Base-by-base conservation (phyloP, 2,797 vertebrate species). In the Acipenser transmontanus region DNA sequence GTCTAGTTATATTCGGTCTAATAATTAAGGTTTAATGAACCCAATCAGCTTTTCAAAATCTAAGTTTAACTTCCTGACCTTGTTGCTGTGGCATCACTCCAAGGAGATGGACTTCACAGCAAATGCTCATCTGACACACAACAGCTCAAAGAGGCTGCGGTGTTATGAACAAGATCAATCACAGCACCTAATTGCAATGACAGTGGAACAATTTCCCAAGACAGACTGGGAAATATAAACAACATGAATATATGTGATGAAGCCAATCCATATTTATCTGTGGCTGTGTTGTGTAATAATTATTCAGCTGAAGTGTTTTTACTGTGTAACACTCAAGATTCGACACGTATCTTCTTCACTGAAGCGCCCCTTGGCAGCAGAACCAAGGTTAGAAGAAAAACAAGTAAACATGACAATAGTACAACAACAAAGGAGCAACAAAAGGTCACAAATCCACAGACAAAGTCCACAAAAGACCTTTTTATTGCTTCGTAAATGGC, bases 241-340 rank as follows among this genome's bases (percentile, higher is more conserved):
- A 34, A 34, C 34, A 34, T 34, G 34, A 34, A 34, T 34, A 34
- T 34, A 34, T 34, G 34, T 34, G 34, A 34, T 34, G 34, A 34
- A 34, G 34, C 34, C 34, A 34, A 3, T 34, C 2, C 73, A 57
- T 68, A 64, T 68, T 63, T 85, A 77, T 88, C 89, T 85, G 76
- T 72, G 81, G 86, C 89, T 87, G 85, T 87, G 85, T 82, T 66
- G 75, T 65, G 74, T 71, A 73, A 82, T 78, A 34, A 34, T 34
- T 34, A 79, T 79, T 71, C 4, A 68, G 59, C 70, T 51, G 11
- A 56, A 68, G 47, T 82, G 73, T 82, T 34, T 34, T 83, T 82
- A 78, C 83, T 80, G 73, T 83, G 79, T 34, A 77, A 80, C 71
- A 73, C 64, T 17, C 11, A 12, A 52, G 66, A 52, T 34, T 34